phyloP scores from a whole-genome alignment of 30 jellyfish, hydroid and myxozoan species.

The Pseudorhiza aurosa region DNA sequence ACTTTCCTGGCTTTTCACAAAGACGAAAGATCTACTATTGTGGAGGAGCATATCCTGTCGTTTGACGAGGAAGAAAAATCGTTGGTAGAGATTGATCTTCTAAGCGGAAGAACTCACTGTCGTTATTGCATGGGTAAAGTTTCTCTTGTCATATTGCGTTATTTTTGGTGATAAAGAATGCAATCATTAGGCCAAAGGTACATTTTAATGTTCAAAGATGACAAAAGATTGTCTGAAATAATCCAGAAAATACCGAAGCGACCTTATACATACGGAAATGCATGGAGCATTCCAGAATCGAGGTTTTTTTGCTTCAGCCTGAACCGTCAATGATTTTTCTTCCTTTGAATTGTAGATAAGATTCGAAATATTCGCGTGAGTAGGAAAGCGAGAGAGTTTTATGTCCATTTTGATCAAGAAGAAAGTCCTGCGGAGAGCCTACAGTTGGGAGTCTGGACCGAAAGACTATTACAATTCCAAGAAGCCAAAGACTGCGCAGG shows the following conservation, averaged over 20 bases:
- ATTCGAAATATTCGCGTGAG: constrained; percentile 60
- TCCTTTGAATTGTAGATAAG: not conserved
- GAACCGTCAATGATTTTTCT: no score
- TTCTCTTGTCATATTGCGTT: no score
- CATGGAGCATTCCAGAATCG: no score
- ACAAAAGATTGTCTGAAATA: no score
- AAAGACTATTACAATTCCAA: constrained; percentile 21
- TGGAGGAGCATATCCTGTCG: constrained; percentile 55
- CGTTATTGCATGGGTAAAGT: constrained; percentile 47
- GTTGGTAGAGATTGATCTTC: constrained; percentile 61
- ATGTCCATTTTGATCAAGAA: constrained; percentile 28
- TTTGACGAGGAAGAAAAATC: constrained; percentile 41
- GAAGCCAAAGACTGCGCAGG: constrained; percentile 68
- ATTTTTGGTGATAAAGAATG: no score
- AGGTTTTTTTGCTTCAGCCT: no score
- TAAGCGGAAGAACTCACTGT: constrained; percentile 47
- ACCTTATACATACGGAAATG: no score
- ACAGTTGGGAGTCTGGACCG: constrained; percentile 55
- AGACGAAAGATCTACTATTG: constrained; percentile 23
- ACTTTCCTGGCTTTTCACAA: constrained; percentile 56
- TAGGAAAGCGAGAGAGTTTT: constrained; percentile 4
- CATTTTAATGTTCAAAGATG: no score
- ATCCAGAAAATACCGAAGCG: no score
- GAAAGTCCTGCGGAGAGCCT: not conserved
- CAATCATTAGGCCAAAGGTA: no score